A percentile compares a stretch with the other conserved stretches of the same genome.
Evolutionary conservation across 2,888 invertebrate species (phyloP).

Genomic region (Rhagonycha fulva): DNA sequence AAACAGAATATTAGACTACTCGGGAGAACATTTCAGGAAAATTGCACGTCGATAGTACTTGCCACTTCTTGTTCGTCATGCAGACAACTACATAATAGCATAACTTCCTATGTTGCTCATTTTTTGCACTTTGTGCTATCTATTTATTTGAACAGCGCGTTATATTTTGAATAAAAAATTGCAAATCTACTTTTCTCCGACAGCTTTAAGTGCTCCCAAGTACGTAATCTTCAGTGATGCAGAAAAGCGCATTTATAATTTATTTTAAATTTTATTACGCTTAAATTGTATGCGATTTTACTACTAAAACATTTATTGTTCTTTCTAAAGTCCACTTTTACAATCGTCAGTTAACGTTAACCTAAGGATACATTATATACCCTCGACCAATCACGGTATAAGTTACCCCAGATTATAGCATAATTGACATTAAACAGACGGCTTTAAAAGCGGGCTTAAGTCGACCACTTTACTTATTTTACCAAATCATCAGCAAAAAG

Average conservation of each 20-base stretch:
- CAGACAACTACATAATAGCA: not conserved
- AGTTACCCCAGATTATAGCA: too few relatives aligned
- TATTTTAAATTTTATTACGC: not conserved
- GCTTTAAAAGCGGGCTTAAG: too few relatives aligned
- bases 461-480: too few relatives aligned
- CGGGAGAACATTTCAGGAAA: not conserved
- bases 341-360: too few relatives aligned
- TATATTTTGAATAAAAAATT: constrained; percentile 13
- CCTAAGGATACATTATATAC: too few relatives aligned
- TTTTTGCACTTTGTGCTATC: constrained; percentile 14
- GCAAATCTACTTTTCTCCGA: constrained; percentile 17
- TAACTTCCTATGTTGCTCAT: not conserved
- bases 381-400: too few relatives aligned
- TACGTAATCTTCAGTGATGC: constrained; percentile 4
- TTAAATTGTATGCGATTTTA: not conserved
- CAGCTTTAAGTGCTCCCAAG: constrained; percentile 9
- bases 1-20: not conserved
- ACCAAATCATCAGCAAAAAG: too few relatives aligned
- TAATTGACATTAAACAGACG: too few relatives aligned
- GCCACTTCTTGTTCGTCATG: not conserved
- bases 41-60: not conserved
- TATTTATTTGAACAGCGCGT: constrained; percentile 11
- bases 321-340: too few relatives aligned
- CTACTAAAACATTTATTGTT: not conserved
- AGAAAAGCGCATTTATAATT: constrained; percentile 6